Percentiles rank a stretch among this genome's conserved stretches.
Conservation (phyloP, 92 coral and sea anemone species). For the Desmophyllum pertusum region DNA sequence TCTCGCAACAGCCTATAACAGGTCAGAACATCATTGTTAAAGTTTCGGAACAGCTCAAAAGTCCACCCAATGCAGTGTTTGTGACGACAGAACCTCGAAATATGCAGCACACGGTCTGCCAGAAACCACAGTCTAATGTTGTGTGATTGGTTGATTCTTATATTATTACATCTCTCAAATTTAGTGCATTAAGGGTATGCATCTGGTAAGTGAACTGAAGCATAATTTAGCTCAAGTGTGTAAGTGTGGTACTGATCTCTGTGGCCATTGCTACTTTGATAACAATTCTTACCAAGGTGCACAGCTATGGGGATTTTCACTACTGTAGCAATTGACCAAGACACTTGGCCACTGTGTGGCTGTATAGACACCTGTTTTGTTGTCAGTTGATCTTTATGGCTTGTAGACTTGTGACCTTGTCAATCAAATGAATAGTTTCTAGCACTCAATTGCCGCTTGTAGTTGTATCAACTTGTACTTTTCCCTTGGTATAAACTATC, state of each 20-base stretch:
- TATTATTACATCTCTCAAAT: neutral
- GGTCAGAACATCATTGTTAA: conserved; percentile 80
- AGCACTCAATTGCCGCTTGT: neutral
- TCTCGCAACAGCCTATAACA: conserved; percentile 70
- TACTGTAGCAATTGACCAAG: neutral
- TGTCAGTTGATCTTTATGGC: neutral
- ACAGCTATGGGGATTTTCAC: neutral
- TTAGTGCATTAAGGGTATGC: neutral
- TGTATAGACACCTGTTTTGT: neutral
- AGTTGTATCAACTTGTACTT: neutral
- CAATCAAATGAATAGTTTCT: neutral
- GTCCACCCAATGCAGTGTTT: conserved; percentile 83
- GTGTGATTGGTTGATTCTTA: conserved; percentile 53
- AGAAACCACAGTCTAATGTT: conserved; percentile 92
- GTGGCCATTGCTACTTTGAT: neutral
- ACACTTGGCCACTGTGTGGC: neutral
- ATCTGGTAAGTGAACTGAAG: neutral
- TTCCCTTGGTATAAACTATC: neutral
- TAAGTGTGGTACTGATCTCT: neutral
- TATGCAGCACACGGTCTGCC: conserved; percentile 77
- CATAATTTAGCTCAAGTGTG: neutral
- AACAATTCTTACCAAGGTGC: neutral
- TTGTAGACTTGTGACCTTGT: neutral
- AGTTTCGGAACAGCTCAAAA: conserved; percentile 77
- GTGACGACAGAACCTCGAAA: conserved; percentile 75